Percentiles rank a stretch among this genome's conserved stretches.
phyloP scores from a whole-genome alignment of 37 sponge, comb jelly and placozoan species.

The Eunapius fragilis region DNA sequence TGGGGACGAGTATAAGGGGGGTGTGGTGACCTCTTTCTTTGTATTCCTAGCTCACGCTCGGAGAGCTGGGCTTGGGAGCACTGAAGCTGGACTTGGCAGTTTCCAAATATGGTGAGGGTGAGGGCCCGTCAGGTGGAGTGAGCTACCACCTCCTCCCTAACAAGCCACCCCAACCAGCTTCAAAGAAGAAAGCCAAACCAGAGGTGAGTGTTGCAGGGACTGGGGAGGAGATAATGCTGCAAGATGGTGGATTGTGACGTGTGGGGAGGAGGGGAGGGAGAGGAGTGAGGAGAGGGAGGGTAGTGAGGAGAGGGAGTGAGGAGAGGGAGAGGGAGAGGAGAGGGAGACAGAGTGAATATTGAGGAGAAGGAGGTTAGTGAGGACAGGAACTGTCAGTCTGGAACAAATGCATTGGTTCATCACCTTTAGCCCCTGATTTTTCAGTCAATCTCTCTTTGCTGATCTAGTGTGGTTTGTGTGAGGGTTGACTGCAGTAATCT shows the following conservation, averaged over 20 bases:
- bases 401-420: too few species aligned
- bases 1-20: background rate
- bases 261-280: background rate
- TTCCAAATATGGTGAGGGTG: background rate
- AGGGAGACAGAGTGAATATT: too few species aligned
- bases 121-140: background rate
- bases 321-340: slow-evolving; percentile 11
- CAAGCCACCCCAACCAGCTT: background rate
- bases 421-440: too few species aligned
- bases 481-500: too few species aligned
- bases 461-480: too few species aligned
- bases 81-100: background rate
- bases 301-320: background rate
- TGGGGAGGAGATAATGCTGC: too few species aligned
- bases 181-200: background rate
- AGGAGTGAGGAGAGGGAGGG: background rate
- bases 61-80: background rate
- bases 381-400: too few species aligned
- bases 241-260: background rate
- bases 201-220: background rate
- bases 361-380: too few species aligned
- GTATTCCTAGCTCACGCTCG: background rate
- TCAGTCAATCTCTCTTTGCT: too few species aligned
- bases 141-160: background rate
- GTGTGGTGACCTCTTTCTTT: background rate